Base-by-base conservation (phyloP, 1,140 invertebrate species). In the Pseudomyrmex sp. region DNA sequence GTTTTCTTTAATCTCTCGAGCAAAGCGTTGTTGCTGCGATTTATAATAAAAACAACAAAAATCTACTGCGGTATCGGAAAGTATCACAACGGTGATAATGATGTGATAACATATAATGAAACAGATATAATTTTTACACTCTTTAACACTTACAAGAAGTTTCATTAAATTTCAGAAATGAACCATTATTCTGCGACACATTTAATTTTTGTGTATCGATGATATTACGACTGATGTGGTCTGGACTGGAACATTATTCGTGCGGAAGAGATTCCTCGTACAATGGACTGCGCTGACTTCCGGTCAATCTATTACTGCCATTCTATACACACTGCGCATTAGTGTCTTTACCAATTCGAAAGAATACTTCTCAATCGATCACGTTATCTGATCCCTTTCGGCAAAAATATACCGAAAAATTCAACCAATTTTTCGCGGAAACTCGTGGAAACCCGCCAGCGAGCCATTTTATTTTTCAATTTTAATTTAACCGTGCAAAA, bases 251-350 rank as follows among this genome's bases (percentile, higher is more conserved):
- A 50, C 58, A 86, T 83, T 83, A 62, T 74, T 77, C 72, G 20
- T 54, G 48, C 18, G 35, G 13, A 68, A 68, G 66, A 23, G 61
- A 69, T 52, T 7, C 13, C 58, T 2, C 9, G 23, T 56, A 59
- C 65, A 74, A 75, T 76, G 58, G 46, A 69, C 35, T 56, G 69
- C 65, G 69, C 65, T 75, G 46, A 50, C 84, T 85, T 75, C 63
- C 85, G 74, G 84, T 80, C 63, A 75, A 87, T 87, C 84, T 74
- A 44, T 35, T 66, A 72, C 44, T 56, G 54, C 65, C 46, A 70
- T 44, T 54, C 76, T 72, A 26, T 26, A 80, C 59, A 72, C 70
- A 80, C 15, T 50, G 54, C 65, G 50, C 50, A 52, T 59, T 62
- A 63, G 26, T 66, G 44, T 48, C 56, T 65, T 75, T n/a, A 54